A percentile compares a stretch with the other conserved stretches of the same genome.
Evolutionary conservation across 2,113 vertebrate species (phyloP).

Genomic region (Acanthochromis polyacanthus): DNA sequence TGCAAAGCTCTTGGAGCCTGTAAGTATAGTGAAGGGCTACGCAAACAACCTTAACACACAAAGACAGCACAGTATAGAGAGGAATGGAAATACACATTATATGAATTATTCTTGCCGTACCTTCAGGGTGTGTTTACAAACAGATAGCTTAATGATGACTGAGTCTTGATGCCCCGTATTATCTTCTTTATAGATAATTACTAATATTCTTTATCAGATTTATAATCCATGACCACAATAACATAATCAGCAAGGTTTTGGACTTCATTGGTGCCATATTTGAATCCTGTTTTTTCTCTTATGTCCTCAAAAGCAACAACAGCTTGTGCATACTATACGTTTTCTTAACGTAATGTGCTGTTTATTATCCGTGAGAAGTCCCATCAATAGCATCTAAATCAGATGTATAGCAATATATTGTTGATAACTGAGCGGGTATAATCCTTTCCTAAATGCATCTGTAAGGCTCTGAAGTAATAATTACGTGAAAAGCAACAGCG

Average conservation of each 20-base stretch:
- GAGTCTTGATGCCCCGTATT: neutral
- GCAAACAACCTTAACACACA: conserved; percentile 12
- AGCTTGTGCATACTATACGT: neutral
- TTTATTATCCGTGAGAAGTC: conserved; percentile 1
- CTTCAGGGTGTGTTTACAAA: neutral
- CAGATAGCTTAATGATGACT: conserved; percentile 5
- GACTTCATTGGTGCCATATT: neutral
- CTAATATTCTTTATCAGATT: neutral
- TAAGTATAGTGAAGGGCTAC: conserved; percentile 10
- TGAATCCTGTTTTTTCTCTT: neutral
- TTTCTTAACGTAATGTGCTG: neutral
- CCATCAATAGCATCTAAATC: conserved; percentile 4
- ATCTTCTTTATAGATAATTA: too few relatives aligned
- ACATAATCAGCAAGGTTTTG: neutral
- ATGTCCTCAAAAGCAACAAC: too few relatives aligned
- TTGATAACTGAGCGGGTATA: neutral
- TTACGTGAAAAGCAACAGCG: neutral
- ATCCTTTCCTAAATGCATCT: conserved; percentile 1
- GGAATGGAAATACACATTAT: neutral
- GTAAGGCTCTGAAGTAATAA: neutral
- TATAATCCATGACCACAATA: neutral
- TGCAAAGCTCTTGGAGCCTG: conserved; percentile 28
- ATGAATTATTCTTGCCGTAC: neutral
- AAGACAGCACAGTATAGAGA: neutral
- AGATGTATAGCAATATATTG: neutral